Base-by-base conservation (phyloP, 2,888 invertebrate species). In the Watsonalla cultraria region DNA sequence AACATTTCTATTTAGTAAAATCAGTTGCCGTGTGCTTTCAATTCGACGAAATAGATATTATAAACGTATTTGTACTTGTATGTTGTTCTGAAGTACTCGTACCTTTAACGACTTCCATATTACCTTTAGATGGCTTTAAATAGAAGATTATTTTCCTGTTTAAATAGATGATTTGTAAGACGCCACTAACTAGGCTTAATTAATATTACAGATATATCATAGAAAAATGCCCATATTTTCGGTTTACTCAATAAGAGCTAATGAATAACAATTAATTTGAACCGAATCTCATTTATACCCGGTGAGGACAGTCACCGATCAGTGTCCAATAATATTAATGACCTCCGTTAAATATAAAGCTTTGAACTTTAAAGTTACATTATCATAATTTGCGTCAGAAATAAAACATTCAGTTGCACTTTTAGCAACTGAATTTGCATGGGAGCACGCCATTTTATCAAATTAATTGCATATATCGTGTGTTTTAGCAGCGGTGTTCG, bases 1-100 rank as follows among this genome's bases (percentile, higher is more conserved):
- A 72, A 69, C 63, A 62, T 72, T 66, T 67, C 66, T 70, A 72
- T 75, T 61, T 62, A 49, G 49, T 37, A 53, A 57, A 63, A 65
- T 68, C 52, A 60, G 59, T 64, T 66, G 63, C 56, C 61, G 62
- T 62, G 55, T 37, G 15, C 5, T 48, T 2, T 14, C 35, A 42
- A 42, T 42, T 42, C 42, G 42, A 42, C 11, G 11, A 42, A 42
- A 7, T 42, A 7, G 24, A 24, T 24, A 24, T 24, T 24, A 24
- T 24, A 24, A 24, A 37, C 37, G 37, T 37, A 37, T 37, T 1
- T 37, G 8, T 37, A 37, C 8, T 37, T 37, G 7, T 7, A 37
- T 1, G 37, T 8, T 7, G 5, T 37, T 37, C 24, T 24, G 24
- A 4, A 24, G 24, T 24, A 24, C 24, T 24, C 2, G 24, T 24